Percentiles rank a stretch among this genome's conserved stretches.
Conservation (phyloP, 2,113 vertebrate genomes). For the Thunnus thynnus region DNA sequence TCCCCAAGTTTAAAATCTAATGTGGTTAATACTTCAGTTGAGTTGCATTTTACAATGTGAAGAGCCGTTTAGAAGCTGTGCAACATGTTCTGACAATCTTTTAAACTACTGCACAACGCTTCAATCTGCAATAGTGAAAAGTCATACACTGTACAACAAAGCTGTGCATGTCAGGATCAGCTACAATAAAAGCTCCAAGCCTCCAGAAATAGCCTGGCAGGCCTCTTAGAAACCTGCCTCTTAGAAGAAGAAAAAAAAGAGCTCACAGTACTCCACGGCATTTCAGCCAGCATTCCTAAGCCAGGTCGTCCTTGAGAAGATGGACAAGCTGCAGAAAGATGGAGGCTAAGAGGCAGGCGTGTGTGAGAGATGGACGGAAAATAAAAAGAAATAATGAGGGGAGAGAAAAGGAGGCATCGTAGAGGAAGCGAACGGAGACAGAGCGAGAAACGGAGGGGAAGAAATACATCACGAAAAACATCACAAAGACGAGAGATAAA, state of each 20-base stretch:
- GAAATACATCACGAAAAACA: constrained; percentile 1
- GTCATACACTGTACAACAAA: too few relatives aligned
- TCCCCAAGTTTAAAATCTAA: background rate
- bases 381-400: constrained; percentile 10
- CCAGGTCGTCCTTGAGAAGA: constrained; percentile 58
- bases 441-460: background rate
- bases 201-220: constrained; percentile 35
- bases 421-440: background rate
- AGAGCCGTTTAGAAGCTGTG: too few relatives aligned
- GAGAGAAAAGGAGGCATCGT: constrained; percentile 5
- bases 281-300: constrained; percentile 36
- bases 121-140: too few relatives aligned
- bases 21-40: background rate
- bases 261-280: constrained; percentile 8
- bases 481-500: constrained; percentile 1
- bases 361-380: constrained; percentile 32
- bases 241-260: constrained; percentile 6
- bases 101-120: too few relatives aligned
- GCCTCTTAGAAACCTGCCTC: constrained; percentile 37
- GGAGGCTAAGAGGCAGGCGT: constrained; percentile 26
- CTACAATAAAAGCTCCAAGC: constrained; percentile 24
- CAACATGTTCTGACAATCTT: too few relatives aligned
- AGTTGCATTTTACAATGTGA: too few relatives aligned
- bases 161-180: background rate
- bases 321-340: constrained; percentile 32